Percentiles rank a stretch among this genome's conserved stretches.
Conservation (phyloP, 92 coral and sea anemone species). For the Plumapathes pennacea region DNA sequence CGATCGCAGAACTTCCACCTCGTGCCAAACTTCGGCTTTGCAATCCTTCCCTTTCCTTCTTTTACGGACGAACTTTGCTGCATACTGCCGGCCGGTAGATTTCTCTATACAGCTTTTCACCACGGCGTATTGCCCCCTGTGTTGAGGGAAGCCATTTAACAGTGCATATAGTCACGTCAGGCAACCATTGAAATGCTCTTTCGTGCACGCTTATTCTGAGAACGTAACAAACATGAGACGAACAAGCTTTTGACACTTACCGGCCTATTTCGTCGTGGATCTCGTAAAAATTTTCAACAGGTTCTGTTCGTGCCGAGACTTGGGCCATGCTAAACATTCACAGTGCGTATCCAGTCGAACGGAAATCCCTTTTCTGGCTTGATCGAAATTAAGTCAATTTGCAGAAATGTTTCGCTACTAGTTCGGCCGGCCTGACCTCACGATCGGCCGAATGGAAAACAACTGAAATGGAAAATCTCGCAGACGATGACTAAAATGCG, state of each 20-base stretch:
- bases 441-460: too few relatives aligned
- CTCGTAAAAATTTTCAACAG: conserved; percentile 75
- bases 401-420: conserved; percentile 6
- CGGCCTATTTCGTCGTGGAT: conserved; percentile 81
- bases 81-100: conserved; percentile 65
- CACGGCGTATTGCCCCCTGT: conserved; percentile 86
- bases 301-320: conserved; percentile 57
- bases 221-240: not conserved
- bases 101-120: conserved; percentile 71
- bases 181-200: not conserved
- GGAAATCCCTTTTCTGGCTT: not conserved
- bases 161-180: not conserved
- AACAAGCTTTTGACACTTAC: conserved; percentile 21
- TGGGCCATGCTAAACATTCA: conserved; percentile 35
- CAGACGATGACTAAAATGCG: too few relatives aligned
- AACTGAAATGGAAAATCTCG: too few relatives aligned
- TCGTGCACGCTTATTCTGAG: not conserved
- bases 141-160: too few relatives aligned
- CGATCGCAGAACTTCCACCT: conserved; percentile 76
- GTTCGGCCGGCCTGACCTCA: too few relatives aligned
- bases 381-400: not conserved
- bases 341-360: too few relatives aligned
- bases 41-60: conserved; percentile 90
- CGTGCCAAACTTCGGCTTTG: conserved; percentile 88
- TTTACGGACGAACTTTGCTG: conserved; percentile 86